Base-by-base conservation (phyloP, 2,888 invertebrate genomes). In the Galerucella calmariensis region DNA sequence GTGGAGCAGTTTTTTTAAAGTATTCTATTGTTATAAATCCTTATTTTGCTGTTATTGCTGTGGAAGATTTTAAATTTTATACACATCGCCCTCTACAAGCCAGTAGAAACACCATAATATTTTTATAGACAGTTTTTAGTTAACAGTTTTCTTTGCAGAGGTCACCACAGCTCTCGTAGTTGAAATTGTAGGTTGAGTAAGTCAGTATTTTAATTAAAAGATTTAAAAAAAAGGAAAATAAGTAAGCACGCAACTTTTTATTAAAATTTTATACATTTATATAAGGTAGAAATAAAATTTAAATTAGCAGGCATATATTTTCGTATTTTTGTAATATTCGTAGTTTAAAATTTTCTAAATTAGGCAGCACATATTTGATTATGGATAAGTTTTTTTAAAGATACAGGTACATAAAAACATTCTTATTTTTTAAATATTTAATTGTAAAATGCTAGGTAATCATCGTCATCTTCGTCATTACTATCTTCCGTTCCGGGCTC, bases 401-500 rank as follows among this genome's bases (percentile, higher is more conserved):
- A 71, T 65, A 62, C 71, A 71, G 71, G 71, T 71, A 65, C 71
- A 65, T 46, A 48, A 71, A 71, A 56, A 63, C 35, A n/a, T 53
- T 48, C 14, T 65, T 14, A 10, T 44, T 58, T 35, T 56, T 53
- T 12, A n/a, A 51, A 24, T 51, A 20, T 53, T 20, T 58, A 53
- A 56, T 71, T 62, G n/a, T 71, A 65, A 51, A 35, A 71, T 44
- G 63, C 51, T 35, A 70, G 62, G 48, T 65, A 71, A 65, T 88
- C 87, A 63, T 94, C 95, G 56, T 94, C 94, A 67, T 92, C 93
- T 63, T 92, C 92, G 80, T 92, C 92, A 41, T 93, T 93, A 82
- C 95, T 94, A 85, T 94, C 94, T 75, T 91, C 91, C 69, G 88
- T 89, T 24, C 90, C 90, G 0, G 95, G 95, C 85, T 96, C 95